A percentile compares a stretch with the other conserved stretches of the same genome.
Conservation (phyloP, 2,797 vertebrate species). For the Sebastes matsubarae region DNA sequence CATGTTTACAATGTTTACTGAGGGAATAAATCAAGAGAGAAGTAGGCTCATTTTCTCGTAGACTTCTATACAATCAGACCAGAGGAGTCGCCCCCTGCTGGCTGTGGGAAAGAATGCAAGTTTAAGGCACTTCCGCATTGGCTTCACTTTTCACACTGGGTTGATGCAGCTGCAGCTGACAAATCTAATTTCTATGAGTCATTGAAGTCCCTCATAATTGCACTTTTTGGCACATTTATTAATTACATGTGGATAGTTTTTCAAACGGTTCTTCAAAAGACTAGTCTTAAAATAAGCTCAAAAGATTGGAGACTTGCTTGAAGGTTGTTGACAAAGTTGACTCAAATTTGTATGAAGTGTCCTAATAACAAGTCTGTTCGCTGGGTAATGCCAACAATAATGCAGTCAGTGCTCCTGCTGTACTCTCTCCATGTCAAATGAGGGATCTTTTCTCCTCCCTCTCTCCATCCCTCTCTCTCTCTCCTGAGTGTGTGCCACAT, state of each 20-base stretch:
- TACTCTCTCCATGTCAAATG: constrained; percentile 63
- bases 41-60: neutral
- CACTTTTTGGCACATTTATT: constrained; percentile 40
- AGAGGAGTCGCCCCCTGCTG: neutral
- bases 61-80: neutral
- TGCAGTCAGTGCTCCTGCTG: constrained; percentile 58
- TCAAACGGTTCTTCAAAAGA: neutral
- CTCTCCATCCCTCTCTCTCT: constrained; percentile 54
- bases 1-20: neutral
- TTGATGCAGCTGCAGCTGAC: constrained; percentile 6
- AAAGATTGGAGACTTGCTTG: constrained; percentile 39
- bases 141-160: neutral
- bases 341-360: constrained; percentile 60
- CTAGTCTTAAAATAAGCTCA: constrained; percentile 44
- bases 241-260: constrained; percentile 18
- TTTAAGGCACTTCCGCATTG: neutral
- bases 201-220: neutral
- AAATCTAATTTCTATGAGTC: constrained; percentile 3
- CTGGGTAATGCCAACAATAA: constrained; percentile 67
- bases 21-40: neutral
- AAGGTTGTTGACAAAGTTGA: constrained; percentile 46
- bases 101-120: neutral
- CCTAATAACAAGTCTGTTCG: constrained; percentile 66
- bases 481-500: constrained; percentile 83
- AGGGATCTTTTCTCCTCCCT: constrained; percentile 63